Percentiles rank a stretch among this genome's conserved stretches.
Conservation (phyloP, 2,797 vertebrate genomes). For the Corythornis leucogaster region DNA sequence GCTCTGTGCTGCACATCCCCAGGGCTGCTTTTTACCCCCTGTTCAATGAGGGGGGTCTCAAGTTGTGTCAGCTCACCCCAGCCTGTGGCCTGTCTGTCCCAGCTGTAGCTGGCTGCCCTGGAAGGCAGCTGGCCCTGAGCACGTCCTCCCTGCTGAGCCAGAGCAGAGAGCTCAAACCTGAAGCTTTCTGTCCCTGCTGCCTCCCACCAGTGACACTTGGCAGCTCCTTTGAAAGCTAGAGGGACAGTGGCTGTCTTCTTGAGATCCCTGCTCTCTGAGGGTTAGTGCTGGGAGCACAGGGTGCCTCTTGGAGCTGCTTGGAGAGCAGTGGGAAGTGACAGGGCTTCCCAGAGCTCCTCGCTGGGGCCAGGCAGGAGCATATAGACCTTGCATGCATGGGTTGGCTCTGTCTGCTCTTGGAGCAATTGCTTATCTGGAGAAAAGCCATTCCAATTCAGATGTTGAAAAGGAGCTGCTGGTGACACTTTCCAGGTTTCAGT, state of each 20-base stretch:
- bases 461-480: slow-evolving; percentile 53
- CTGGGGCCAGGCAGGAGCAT: slow-evolving; percentile 18
- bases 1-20: accelerated
- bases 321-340: not conserved
- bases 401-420: slow-evolving; percentile 17
- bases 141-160: not conserved
- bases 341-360: not conserved
- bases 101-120: not conserved
- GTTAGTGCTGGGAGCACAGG: not conserved
- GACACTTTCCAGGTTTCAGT: slow-evolving; percentile 20
- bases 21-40: not conserved
- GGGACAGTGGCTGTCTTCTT: not conserved
- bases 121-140: not conserved
- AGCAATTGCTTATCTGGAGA: slow-evolving; percentile 70
- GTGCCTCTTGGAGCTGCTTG: not conserved
- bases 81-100: not conserved
- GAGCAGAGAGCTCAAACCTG: not conserved
- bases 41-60: not conserved
- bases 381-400: slow-evolving; percentile 56
- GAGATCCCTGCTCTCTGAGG: not conserved
- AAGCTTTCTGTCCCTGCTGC: not conserved
- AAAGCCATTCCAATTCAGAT: slow-evolving; percentile 59
- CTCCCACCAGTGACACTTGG: not conserved
- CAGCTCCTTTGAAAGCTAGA: not conserved
- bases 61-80: not conserved